A percentile compares a stretch with the other conserved stretches of the same genome.
Evolutionary conservation across 2,113 vertebrate genomes (phyloP).

Genomic region (Microcebus lehilahytsara): DNA sequence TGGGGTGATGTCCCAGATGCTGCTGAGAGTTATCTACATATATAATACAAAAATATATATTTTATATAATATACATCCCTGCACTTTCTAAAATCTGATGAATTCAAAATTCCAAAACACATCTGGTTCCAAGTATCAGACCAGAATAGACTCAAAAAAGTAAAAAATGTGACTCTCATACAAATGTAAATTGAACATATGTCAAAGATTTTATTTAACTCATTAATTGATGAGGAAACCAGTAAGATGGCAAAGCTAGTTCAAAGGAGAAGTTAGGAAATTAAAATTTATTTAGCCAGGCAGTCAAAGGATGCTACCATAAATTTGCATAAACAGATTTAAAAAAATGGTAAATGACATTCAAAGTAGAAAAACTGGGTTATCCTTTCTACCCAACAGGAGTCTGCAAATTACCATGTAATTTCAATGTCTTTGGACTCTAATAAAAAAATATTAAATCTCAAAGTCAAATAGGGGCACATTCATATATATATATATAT

Average conservation of each 20-base stretch:
- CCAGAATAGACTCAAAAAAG: slow-evolving; percentile 18
- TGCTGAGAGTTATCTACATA: not conserved
- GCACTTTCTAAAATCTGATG: slow-evolving; percentile 3
- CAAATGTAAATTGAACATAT: slow-evolving; percentile 2
- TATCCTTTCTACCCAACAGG: not conserved
- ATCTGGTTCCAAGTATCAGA: slow-evolving; percentile 12
- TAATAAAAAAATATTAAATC: slow-evolving; percentile 23
- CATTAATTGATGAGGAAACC: slow-evolving; percentile 21
- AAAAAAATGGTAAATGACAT: not conserved
- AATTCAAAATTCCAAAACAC: slow-evolving; percentile 27
- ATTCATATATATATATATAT: not conserved
- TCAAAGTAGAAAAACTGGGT: not conserved
- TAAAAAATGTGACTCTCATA: not conserved
- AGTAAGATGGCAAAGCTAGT: not conserved
- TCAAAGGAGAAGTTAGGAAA: slow-evolving; percentile 18
- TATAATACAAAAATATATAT: not conserved
- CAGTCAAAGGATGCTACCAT: not conserved
- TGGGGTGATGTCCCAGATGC: not conserved
- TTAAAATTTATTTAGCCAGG: not conserved
- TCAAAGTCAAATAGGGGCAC: not conserved
- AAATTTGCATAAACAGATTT: not conserved
- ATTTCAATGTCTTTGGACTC: not conserved
- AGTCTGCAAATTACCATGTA: not conserved
- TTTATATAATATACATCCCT: slow-evolving; percentile 34
- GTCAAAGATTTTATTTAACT: slow-evolving; percentile 42